Evolutionary conservation across 2,113 vertebrate genomes (phyloP).

Genomic region (Phycodurus eques): DNA sequence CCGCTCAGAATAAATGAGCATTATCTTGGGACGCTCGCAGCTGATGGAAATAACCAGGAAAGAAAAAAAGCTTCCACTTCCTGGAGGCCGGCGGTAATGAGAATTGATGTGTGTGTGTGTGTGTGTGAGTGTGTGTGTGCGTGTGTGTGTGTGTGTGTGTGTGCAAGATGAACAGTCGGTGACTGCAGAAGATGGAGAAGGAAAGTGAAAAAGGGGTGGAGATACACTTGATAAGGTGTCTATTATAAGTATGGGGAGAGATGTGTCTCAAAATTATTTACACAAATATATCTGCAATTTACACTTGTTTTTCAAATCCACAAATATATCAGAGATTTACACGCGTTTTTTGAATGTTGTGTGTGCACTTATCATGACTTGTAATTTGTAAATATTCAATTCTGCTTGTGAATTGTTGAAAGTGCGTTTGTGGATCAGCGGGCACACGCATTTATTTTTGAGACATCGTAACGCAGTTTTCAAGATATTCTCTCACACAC

Average conservation of each 20-base stretch:
- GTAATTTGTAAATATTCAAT: too few species aligned
- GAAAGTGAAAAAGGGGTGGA: conserved; percentile 13
- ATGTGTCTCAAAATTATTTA: too few species aligned
- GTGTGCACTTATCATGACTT: too few species aligned
- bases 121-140: conserved; percentile 23
- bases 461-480: too few species aligned
- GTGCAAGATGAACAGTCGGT: not conserved
- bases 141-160: conserved; percentile 20
- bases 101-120: conserved; percentile 21
- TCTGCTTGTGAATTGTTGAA: too few species aligned
- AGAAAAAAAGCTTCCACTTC: conserved; percentile 54
- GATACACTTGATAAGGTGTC: conserved; percentile 49
- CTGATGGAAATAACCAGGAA: conserved; percentile 48
- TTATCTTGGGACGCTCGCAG: conserved; percentile 56
- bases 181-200: conserved; percentile 3
- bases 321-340: too few species aligned
- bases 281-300: too few species aligned
- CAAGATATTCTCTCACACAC: too few species aligned
- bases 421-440: too few species aligned
- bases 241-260: not conserved
- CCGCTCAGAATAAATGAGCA: conserved; percentile 56
- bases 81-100: conserved; percentile 56
- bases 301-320: too few species aligned
- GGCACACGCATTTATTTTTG: too few species aligned
- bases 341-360: too few species aligned